Conservation (phyloP, 2,797 vertebrate genomes). For the Champsocephalus esox region DNA sequence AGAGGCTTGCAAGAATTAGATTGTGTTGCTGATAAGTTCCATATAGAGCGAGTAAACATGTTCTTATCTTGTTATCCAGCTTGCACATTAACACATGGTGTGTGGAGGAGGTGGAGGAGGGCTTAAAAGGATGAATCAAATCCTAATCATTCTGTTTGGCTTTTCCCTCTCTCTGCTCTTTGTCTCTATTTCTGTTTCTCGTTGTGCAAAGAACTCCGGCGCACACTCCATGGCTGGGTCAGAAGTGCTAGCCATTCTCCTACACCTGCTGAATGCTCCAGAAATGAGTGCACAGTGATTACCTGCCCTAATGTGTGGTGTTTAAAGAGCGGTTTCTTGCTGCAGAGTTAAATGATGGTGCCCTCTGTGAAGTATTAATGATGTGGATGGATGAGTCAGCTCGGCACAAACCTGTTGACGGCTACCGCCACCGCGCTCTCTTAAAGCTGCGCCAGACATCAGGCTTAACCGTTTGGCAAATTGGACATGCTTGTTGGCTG, state of each 20-base stretch:
- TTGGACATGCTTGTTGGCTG: constrained; percentile 84
- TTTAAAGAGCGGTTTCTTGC: constrained; percentile 77
- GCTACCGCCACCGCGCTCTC: constrained; percentile 54
- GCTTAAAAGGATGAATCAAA: constrained; percentile 76
- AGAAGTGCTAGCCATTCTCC: constrained; percentile 69
- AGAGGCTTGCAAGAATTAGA: constrained; percentile 83
- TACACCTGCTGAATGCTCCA: constrained; percentile 71
- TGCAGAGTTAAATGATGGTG: constrained; percentile 76
- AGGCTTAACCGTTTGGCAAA: constrained; percentile 83
- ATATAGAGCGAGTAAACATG: constrained; percentile 83
- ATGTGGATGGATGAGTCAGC: constrained; percentile 80
- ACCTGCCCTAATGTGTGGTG: constrained; percentile 69
- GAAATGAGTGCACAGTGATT: constrained; percentile 74
- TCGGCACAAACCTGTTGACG: constrained; percentile 72
- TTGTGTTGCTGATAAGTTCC: constrained; percentile 80
- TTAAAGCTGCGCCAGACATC: constrained; percentile 76
- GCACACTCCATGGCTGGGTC: constrained; percentile 63
- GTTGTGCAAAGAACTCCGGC: constrained; percentile 44
- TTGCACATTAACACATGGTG: constrained; percentile 80
- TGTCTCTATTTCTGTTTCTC: constrained; percentile 72
- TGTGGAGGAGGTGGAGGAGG: constrained; percentile 68
- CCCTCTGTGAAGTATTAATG: constrained; percentile 82
- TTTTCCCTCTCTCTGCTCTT: constrained; percentile 68
- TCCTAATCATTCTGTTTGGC: constrained; percentile 75
- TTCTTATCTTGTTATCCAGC: constrained; percentile 85